phyloP scores from a whole-genome alignment of 2,113 vertebrate genomes.

The Amazona vittata region DNA sequence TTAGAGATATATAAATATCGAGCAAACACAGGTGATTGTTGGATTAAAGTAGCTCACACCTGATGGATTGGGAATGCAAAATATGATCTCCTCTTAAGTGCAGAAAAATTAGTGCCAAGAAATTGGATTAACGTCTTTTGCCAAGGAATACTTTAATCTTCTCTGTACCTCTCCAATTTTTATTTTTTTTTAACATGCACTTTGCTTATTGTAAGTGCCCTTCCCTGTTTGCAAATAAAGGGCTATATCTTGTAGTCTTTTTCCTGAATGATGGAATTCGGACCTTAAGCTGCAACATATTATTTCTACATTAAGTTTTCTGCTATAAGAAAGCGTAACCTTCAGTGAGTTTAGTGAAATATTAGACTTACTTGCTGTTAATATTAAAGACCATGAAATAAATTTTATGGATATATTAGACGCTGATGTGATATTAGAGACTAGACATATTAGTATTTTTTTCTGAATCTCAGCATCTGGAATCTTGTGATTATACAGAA shows the following conservation, averaged over 20 bases:
- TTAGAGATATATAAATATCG: background rate
- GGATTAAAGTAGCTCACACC: background rate
- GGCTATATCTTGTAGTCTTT: background rate
- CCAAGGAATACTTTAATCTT: slow-evolving; percentile 35
- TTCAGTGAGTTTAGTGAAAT: background rate
- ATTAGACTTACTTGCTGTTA: background rate
- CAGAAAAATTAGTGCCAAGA: slow-evolving; percentile 29
- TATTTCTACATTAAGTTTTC: background rate
- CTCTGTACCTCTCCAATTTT: background rate
- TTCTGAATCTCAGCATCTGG: background rate
- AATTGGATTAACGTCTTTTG: slow-evolving; percentile 42
- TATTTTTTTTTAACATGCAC: background rate
- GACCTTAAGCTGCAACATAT: background rate
- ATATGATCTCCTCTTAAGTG: background rate
- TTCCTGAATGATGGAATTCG: background rate
- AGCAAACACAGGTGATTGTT: background rate
- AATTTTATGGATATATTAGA: background rate
- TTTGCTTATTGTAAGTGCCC: background rate
- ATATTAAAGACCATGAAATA: background rate
- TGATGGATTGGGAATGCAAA: slow-evolving; percentile 12
- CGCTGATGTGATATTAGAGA: background rate
- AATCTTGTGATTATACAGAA: background rate
- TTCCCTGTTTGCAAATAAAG: slow-evolving; percentile 49
- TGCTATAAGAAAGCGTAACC: background rate
- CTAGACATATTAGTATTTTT: background rate